Conservation (phyloP, 1,140 invertebrate species). For the Bactericera cockerelli region DNA sequence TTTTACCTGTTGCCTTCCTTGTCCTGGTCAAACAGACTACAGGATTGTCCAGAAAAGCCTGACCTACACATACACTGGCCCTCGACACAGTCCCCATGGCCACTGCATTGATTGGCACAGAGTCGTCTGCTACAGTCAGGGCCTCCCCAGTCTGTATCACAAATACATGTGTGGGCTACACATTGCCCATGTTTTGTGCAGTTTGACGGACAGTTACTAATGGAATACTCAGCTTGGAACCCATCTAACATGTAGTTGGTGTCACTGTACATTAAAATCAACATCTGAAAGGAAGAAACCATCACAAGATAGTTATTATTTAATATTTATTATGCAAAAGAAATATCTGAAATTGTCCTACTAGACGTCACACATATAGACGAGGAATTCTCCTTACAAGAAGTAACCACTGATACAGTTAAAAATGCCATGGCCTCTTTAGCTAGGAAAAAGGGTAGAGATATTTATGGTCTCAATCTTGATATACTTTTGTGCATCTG, state of each 20-base stretch:
- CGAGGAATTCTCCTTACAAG: too few species aligned
- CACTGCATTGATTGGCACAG: conserved; percentile 57
- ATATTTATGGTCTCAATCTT: too few species aligned
- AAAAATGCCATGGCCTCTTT: too few species aligned
- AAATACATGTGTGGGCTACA: conserved; percentile 65
- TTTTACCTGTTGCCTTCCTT: conserved; percentile 43
- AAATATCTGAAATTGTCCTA: too few species aligned
- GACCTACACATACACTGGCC: conserved; percentile 48
- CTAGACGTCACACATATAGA: too few species aligned
- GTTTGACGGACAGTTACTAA: conserved; percentile 81
- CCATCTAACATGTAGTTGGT: conserved; percentile 86
- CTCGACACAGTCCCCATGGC: conserved; percentile 45
- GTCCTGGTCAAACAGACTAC: conserved; percentile 48
- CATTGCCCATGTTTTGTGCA: conserved; percentile 72
- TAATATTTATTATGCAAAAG: too few species aligned
- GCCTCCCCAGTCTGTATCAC: conserved; percentile 63
- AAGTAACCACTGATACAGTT: too few species aligned
- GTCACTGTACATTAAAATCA: conserved; percentile 85
- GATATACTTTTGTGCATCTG: too few species aligned
- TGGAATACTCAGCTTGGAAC: conserved; percentile 74
- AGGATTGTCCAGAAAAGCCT: conserved; percentile 57
- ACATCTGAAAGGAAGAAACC: conserved; percentile 86
- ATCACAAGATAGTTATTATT: too few species aligned
- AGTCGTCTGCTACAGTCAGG: conserved; percentile 58
- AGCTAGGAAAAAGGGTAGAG: too few species aligned